These are phyloP conservation scores for Drosophila diplacantha DNA, from an alignment of 2,888 invertebrate genomes.

Conservation along the genomic window DNA sequence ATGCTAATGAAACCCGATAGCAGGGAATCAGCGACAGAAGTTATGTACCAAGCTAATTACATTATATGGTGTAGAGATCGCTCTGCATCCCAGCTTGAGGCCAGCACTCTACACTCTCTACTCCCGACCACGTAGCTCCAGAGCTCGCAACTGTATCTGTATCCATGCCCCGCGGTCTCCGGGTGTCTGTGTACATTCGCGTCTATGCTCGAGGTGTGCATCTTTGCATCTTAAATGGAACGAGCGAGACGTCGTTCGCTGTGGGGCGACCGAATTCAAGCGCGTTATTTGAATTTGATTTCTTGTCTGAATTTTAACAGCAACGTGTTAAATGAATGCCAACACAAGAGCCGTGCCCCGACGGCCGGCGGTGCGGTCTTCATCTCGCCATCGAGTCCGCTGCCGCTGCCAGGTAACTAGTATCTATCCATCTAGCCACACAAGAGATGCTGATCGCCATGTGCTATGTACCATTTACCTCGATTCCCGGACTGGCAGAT, in stretches of 20 bases:
- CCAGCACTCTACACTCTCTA: background rate
- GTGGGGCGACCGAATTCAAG: slow-evolving; percentile 52
- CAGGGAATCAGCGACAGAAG: background rate
- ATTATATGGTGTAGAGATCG: background rate
- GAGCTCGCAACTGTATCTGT: slow-evolving; percentile 4
- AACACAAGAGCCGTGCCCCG: slow-evolving; percentile 46
- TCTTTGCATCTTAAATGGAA: slow-evolving; percentile 29
- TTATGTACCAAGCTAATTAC: fast-evolving
- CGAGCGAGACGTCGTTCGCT: slow-evolving; percentile 2
- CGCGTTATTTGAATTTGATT: slow-evolving; percentile 71
- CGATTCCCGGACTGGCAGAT: background rate
- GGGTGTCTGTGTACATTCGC: slow-evolving; percentile 6
- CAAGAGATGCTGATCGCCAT: slow-evolving; percentile 44
- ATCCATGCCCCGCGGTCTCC: background rate
- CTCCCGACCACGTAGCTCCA: background rate
- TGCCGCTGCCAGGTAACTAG: slow-evolving; percentile 28
- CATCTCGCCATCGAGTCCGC: slow-evolving; percentile 1
- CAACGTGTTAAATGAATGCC: slow-evolving; percentile 73
- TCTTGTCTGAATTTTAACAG: slow-evolving; percentile 72
- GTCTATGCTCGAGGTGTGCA: slow-evolving; percentile 22
- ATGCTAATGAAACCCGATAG: background rate
- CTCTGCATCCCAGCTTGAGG: background rate
- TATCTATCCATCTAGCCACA: slow-evolving; percentile 17
- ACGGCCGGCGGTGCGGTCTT: slow-evolving; percentile 29
- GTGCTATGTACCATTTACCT: slow-evolving; percentile 55